Evolutionary conservation across 2,888 invertebrate genomes (phyloP).

Genomic region (Noctuana brunneofusca): DNA sequence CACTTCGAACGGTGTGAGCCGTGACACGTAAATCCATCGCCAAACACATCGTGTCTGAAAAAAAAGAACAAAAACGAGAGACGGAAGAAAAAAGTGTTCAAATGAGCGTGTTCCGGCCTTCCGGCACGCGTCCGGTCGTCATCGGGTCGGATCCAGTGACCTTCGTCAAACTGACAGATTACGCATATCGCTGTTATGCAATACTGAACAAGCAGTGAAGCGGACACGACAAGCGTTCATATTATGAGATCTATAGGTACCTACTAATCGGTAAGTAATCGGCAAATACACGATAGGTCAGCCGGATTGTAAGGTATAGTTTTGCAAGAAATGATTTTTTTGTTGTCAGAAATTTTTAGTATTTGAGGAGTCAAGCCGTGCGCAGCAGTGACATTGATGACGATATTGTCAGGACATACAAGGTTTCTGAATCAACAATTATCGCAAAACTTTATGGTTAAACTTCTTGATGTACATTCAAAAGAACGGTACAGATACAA

Average conservation of each 20-base stretch:
- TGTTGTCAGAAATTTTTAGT: too few relatives aligned
- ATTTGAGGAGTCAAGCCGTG: too few relatives aligned
- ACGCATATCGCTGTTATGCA: constrained; percentile 71
- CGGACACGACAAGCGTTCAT: constrained; percentile 41
- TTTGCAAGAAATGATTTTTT: too few relatives aligned
- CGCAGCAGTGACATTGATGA: too few relatives aligned
- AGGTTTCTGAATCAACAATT: too few relatives aligned
- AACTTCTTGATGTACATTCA: not conserved
- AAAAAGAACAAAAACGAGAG: constrained; percentile 41
- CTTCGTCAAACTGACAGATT: constrained; percentile 76
- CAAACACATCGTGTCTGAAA: constrained; percentile 5
- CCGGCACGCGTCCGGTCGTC: constrained; percentile 66
- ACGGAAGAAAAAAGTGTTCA: constrained; percentile 50
- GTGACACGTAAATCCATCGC: constrained; percentile 8
- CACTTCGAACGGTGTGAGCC: too few relatives aligned
- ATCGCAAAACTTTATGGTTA: too few relatives aligned
- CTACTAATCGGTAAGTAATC: too few relatives aligned
- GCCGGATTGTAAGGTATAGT: too few relatives aligned
- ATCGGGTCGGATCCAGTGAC: constrained; percentile 51
- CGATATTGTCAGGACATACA: too few relatives aligned
- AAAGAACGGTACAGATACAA: not conserved
- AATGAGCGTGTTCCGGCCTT: constrained; percentile 54
- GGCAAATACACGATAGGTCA: too few relatives aligned
- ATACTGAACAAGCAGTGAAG: constrained; percentile 49
- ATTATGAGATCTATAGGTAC: not conserved